Evolutionary conservation across 1,140 invertebrate genomes (phyloP).

Genomic region (Caenorhabditis inopinata): DNA sequence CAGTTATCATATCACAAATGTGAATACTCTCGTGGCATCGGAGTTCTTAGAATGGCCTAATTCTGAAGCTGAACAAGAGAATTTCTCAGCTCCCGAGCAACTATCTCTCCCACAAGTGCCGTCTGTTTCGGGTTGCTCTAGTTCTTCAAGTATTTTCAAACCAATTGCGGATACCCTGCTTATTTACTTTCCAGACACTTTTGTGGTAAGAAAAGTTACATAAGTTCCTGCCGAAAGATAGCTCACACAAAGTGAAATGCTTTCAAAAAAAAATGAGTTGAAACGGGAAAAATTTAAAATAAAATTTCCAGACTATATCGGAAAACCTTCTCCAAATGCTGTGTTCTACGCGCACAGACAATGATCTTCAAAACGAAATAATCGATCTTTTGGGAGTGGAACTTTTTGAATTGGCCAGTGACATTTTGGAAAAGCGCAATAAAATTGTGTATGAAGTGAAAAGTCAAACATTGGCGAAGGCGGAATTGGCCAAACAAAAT

Average conservation of each 20-base stretch:
- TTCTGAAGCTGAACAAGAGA: background rate
- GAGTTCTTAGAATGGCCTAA: constrained; percentile 6
- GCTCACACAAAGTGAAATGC: no score
- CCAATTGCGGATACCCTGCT: background rate
- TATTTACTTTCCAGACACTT: background rate
- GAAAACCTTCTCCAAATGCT: background rate
- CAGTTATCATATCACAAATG: background rate
- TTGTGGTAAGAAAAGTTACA: background rate
- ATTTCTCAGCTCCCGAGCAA: background rate
- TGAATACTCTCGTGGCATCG: no score
- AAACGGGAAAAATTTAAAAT: no score
- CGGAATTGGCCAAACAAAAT: background rate
- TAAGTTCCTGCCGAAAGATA: no score
- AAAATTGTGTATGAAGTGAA: background rate
- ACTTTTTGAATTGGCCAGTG: background rate
- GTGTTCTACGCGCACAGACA: background rate
- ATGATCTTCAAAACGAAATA: background rate
- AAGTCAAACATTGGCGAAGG: background rate
- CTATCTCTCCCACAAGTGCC: background rate
- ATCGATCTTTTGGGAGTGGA: constrained; percentile 1
- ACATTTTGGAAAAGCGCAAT: background rate
- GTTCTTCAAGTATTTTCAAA: background rate
- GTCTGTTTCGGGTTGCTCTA: background rate
- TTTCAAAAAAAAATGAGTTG: no score
- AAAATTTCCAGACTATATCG: background rate